A percentile compares a stretch with the other conserved stretches of the same genome.
Evolutionary conservation across 2,888 invertebrate species (phyloP).

Genomic region (Drosophila suboccidentalis): DNA sequence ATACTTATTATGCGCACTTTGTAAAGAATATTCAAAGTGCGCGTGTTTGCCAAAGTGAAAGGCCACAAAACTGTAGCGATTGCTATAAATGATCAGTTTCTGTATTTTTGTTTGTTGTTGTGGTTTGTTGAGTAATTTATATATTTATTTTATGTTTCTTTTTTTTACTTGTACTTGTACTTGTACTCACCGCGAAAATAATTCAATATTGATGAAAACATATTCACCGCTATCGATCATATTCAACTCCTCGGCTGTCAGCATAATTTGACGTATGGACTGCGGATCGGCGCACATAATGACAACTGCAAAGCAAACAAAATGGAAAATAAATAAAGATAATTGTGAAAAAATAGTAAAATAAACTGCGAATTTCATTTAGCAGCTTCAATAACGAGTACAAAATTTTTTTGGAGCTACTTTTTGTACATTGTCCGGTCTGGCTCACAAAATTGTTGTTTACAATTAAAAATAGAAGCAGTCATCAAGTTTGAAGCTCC

Average conservation of each 20-base stretch:
- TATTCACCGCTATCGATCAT: conserved; percentile 99
- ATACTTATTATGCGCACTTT: conserved; percentile 69
- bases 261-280: conserved; percentile 95
- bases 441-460: conserved; percentile 13
- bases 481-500: conserved; percentile 8
- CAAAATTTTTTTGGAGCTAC: conserved; percentile 1
- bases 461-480: conserved; percentile 34
- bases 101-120: conserved; percentile 33
- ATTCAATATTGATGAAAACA: conserved; percentile 98
- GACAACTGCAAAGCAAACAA: conserved; percentile 93
- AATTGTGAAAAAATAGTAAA: conserved; percentile 28
- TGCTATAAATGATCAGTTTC: conserved; percentile 60
- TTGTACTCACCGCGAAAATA: conserved; percentile 95
- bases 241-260: conserved; percentile 96
- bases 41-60: conserved; percentile 75
- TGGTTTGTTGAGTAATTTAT: conserved; percentile 50
- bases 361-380: conserved; percentile 27
- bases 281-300: conserved; percentile 96
- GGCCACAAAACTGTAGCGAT: conserved; percentile 67
- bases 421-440: conserved; percentile 11
- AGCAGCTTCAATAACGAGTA: conserved; percentile 13
- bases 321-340: conserved; percentile 25
- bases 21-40: conserved; percentile 73
- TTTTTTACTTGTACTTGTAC: conserved; percentile 35
- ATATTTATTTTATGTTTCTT: conserved; percentile 55